Conservation (phyloP, 1,140 invertebrate species). For the Lepidurus arcticus region DNA sequence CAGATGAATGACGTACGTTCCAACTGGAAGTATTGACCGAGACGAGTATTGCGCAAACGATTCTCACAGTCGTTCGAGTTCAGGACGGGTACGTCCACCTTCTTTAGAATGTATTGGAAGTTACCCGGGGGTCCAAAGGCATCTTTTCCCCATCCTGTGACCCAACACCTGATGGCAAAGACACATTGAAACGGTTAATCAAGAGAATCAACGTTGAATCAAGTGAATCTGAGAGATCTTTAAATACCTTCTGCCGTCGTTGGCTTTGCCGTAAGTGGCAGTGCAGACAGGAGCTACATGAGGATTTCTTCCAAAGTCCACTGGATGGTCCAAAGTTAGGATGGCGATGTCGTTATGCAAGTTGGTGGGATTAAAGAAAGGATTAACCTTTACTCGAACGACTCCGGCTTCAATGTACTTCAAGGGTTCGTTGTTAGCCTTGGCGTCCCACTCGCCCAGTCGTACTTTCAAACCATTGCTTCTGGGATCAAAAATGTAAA, state of each 20-base stretch:
- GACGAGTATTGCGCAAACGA: slow-evolving; percentile 55
- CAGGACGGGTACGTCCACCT: slow-evolving; percentile 65
- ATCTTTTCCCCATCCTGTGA: slow-evolving; percentile 76
- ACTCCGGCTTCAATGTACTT: slow-evolving; percentile 55
- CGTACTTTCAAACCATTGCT: slow-evolving; percentile 52
- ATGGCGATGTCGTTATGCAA: slow-evolving; percentile 65
- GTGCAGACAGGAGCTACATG: slow-evolving; percentile 68
- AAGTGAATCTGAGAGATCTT: neutral
- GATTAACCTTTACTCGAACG: slow-evolving; percentile 55
- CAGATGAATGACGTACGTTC: slow-evolving; percentile 64
- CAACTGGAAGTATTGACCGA: slow-evolving; percentile 57
- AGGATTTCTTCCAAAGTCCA: slow-evolving; percentile 53
- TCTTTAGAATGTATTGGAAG: slow-evolving; percentile 60
- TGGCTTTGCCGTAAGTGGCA: slow-evolving; percentile 50
- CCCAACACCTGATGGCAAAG: slow-evolving; percentile 52
- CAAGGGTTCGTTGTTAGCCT: slow-evolving; percentile 54
- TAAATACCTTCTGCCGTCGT: slow-evolving; percentile 53
- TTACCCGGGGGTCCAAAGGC: slow-evolving; percentile 56
- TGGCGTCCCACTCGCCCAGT: slow-evolving; percentile 62
- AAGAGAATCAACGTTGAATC: slow-evolving; percentile 6
- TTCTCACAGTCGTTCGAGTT: slow-evolving; percentile 56
- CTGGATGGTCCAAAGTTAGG: slow-evolving; percentile 52
- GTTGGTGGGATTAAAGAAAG: slow-evolving; percentile 57
- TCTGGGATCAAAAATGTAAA: slow-evolving; percentile 39
- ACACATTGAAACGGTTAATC: neutral